Conservation (phyloP, 2,888 invertebrate genomes). For the Drosophila maculinotata region DNA sequence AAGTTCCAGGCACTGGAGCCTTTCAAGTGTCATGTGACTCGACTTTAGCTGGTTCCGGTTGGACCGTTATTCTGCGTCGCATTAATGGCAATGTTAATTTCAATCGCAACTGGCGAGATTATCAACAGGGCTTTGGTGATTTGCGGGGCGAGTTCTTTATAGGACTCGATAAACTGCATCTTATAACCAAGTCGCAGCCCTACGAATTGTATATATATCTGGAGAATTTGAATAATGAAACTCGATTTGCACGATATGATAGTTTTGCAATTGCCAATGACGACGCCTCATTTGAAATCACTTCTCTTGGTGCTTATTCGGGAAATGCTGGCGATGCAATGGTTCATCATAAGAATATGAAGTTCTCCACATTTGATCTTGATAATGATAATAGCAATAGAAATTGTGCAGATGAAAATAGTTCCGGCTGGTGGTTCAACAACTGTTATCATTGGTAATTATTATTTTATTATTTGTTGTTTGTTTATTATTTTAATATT, state of each 20-base stretch:
- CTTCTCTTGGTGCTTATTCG: constrained; percentile 88
- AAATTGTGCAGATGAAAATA: constrained; percentile 88
- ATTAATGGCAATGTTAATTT: constrained; percentile 89
- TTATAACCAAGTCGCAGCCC: constrained; percentile 78
- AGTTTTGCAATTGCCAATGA: constrained; percentile 89
- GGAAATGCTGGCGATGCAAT: constrained; percentile 89
- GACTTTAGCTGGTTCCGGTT: constrained; percentile 87
- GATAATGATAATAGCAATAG: constrained; percentile 87
- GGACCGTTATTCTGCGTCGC: constrained; percentile 89
- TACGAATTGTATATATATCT: constrained; percentile 88
- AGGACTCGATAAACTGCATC: constrained; percentile 88
- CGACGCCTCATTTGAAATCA: constrained; percentile 88
- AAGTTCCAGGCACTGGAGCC: constrained; percentile 72
- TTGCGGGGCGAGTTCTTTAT: constrained; percentile 89
- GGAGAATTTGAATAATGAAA: constrained; percentile 87
- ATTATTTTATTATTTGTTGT: background rate
- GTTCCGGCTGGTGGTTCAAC: constrained; percentile 91
- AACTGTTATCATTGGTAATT: constrained; percentile 88
- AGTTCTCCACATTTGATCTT: constrained; percentile 88
- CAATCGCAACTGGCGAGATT: constrained; percentile 88
- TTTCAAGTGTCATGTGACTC: constrained; percentile 87
- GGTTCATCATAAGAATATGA: constrained; percentile 88
- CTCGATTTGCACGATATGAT: constrained; percentile 87
- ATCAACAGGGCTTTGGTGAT: constrained; percentile 89
- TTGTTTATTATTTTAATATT: background rate